Evolutionary conservation across 2,797 vertebrate species (phyloP).

Genomic region (Phoebastria nigripes): DNA sequence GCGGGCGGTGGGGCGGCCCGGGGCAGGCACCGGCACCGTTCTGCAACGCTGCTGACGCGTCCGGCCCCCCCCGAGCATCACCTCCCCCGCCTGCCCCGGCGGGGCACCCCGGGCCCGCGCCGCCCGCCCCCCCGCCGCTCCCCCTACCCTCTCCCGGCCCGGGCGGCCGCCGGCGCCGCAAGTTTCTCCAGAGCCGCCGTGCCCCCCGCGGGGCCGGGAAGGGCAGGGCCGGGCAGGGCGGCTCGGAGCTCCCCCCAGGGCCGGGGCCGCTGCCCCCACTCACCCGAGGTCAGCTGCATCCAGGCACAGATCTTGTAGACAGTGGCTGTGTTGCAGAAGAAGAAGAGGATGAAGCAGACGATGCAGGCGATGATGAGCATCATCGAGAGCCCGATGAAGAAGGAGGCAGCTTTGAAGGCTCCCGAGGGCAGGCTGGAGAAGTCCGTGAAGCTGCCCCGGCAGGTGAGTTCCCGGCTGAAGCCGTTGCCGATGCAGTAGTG

Average conservation of each 20-base stretch:
- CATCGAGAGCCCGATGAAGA: slow-evolving; percentile 96
- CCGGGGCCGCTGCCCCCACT: slow-evolving; percentile 48
- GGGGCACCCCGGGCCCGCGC: background rate
- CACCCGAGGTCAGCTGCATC: slow-evolving; percentile 94
- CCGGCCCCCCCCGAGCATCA: background rate
- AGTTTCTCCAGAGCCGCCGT: background rate
- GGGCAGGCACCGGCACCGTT: background rate
- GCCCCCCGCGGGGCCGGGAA: background rate
- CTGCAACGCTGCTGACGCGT: background rate
- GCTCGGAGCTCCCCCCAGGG: background rate
- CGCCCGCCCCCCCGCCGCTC: background rate
- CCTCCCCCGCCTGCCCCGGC: background rate
- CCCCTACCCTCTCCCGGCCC: background rate
- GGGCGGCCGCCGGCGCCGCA: background rate
- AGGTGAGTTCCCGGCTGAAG: slow-evolving; percentile 86
- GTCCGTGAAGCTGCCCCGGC: slow-evolving; percentile 93
- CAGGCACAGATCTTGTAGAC: slow-evolving; percentile 98
- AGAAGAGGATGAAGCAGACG: slow-evolving; percentile 93
- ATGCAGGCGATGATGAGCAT: slow-evolving; percentile 92
- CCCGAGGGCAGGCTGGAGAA: slow-evolving; percentile 89
- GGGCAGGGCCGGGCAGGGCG: background rate
- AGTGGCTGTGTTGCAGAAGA: slow-evolving; percentile 96
- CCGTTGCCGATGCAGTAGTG: slow-evolving; percentile 93
- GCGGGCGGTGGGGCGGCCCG: background rate
- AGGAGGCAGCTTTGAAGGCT: slow-evolving; percentile 96